A percentile compares a stretch with the other conserved stretches of the same genome.
phyloP scores from a whole-genome alignment of 2,888 invertebrate genomes.

The Macroteleia sp. region DNA sequence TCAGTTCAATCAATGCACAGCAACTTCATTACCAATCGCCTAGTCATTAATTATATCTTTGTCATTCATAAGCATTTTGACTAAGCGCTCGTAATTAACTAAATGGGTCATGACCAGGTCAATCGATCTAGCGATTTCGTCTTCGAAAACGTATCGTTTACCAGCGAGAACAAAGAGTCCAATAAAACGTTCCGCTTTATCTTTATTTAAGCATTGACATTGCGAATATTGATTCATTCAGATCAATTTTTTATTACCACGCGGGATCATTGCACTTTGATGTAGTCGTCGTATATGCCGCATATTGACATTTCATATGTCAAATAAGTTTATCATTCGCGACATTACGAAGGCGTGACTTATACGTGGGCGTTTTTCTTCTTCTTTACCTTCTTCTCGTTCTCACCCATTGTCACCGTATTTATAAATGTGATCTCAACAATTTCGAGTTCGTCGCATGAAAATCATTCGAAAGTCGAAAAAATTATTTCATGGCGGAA shows the following conservation, averaged over 20 bases:
- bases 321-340: constrained; percentile 31
- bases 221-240: constrained; percentile 17
- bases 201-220: constrained; percentile 4
- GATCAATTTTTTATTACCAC: constrained; percentile 30
- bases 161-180: constrained; percentile 16
- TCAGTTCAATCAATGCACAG: constrained; percentile 40
- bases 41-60: constrained; percentile 61
- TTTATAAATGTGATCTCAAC: no score
- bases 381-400: background rate
- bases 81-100: no score
- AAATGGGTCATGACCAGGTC: no score
- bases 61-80: no score
- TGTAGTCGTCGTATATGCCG: background rate
- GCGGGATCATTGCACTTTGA: constrained; percentile 29
- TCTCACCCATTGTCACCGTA: background rate
- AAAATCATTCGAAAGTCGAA: background rate
- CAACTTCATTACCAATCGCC: constrained; percentile 54
- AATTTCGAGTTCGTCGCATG: background rate
- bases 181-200: background rate
- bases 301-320: constrained; percentile 34
- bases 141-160: no score
- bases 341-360: constrained; percentile 26
- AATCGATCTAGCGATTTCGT: no score
- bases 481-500: background rate
- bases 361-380: constrained; percentile 5